A percentile compares a stretch with the other conserved stretches of the same genome.
These are phyloP conservation scores for Scaptomyza tumidula DNA, from an alignment of 2,888 invertebrate species.

Conservation along the genomic window DNA sequence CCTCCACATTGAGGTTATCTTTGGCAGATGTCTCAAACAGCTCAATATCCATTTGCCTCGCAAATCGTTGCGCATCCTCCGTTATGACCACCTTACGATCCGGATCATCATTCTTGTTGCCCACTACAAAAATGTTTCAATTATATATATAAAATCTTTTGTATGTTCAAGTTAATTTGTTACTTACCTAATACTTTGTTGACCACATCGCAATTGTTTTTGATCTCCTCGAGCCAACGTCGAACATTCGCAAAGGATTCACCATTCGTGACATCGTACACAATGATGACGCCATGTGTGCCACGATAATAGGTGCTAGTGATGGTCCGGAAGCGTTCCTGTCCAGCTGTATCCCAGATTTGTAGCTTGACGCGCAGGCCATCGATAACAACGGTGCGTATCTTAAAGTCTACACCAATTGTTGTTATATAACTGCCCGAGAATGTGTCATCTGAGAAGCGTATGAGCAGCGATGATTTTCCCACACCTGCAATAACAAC, in stretches of 20 bases:
- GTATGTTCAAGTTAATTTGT: no score
- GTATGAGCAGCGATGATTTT: conserved; percentile 97
- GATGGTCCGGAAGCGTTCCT: conserved; percentile 98
- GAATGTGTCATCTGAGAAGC: conserved; percentile 99
- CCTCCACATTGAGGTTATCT: conserved; percentile 99
- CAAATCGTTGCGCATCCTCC: conserved; percentile 98
- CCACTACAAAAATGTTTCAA: conserved; percentile 87
- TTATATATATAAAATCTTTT: not conserved
- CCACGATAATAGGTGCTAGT: conserved; percentile 99
- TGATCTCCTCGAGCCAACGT: conserved; percentile 99
- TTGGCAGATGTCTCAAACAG: conserved; percentile 99
- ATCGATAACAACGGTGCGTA: conserved; percentile 96
- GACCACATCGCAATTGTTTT: conserved; percentile 99
- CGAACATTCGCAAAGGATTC: conserved; percentile 99
- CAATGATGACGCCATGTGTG: conserved; percentile 99
- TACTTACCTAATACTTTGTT: conserved; percentile 96
- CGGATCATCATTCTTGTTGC: conserved; percentile 98
- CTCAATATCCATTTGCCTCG: conserved; percentile 98
- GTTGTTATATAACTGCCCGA: conserved; percentile 99
- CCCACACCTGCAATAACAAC: conserved; percentile 92
- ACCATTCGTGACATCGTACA: conserved; percentile 99
- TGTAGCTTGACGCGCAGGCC: conserved; percentile 96
- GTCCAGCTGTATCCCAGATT: conserved; percentile 99
- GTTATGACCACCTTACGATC: conserved; percentile 98
- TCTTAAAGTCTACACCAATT: conserved; percentile 99